Evolutionary conservation across 2,113 vertebrate genomes (phyloP), one percentile per base, ranked within the genome.

Genomic region (Carlito syrichta): DNA sequence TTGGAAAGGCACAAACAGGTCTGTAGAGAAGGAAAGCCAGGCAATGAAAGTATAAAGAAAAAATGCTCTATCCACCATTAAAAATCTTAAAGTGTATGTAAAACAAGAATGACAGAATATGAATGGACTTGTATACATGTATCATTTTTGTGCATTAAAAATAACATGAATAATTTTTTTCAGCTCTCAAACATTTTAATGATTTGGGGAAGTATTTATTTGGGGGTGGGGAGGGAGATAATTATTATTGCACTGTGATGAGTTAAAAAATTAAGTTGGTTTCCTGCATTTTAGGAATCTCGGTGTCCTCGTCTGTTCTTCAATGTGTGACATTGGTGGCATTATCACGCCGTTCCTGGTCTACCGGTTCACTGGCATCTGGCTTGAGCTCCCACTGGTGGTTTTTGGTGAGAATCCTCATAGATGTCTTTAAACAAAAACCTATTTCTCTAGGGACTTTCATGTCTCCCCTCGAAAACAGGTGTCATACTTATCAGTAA

Each of bases 241-340:
- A 23, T 32, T 6, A 23, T 32, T 6, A 0, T 23, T 5, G 30
- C 5, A 7, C 16, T 14, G 2, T 16, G 50, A 1, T 6, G 38
- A 50, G 68, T 43, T 38, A 35, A 48, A 27, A n/a, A 6, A 30
- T 22, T 43, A 23, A 52, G 4, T 3, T 20, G 0, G 3, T 2
- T 32, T 20, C 56, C 52, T n/a, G 30, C 48, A 1, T 62, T 93
- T 52, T 95, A 99, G 99, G 98, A 99, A 99, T 93, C 98, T 99
- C 0, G 99, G 99, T 0, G 98, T 99, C 96, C 99, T 99, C 0
- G 98, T 99, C 82, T 99, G 99, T 90, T 99, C 99, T 0, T 98
- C 99, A 0, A 58, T 99, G 97, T 99, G 99, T 58, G 99, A 99
- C 62, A 1, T 99, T 1, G 99, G 99, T 11, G 99, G 99, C 86